Evolutionary conservation across 2,797 vertebrate species (phyloP).

Genomic region (Setipinna tenuifilis): DNA sequence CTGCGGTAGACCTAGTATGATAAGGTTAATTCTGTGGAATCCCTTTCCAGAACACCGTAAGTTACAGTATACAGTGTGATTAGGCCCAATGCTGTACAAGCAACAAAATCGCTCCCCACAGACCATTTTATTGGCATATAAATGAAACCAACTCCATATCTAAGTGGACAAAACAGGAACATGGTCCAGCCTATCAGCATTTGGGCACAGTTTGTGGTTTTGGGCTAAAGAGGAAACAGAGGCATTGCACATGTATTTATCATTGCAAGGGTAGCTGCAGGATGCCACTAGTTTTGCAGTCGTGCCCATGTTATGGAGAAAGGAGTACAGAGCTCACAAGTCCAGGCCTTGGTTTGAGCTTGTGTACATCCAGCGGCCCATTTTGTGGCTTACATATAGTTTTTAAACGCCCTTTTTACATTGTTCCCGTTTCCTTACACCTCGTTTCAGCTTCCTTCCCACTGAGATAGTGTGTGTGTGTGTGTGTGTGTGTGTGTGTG

Average conservation of each 20-base stretch:
- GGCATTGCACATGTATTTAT: not conserved
- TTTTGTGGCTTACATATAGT: not conserved
- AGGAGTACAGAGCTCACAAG: not conserved
- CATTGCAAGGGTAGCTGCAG: not conserved
- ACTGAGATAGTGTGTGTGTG: no score
- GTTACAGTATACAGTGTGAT: not conserved
- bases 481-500: no score
- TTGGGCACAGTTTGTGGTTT: not conserved
- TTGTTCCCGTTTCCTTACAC: slow-evolving; percentile 4
- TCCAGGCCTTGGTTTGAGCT: not conserved
- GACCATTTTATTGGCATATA: not conserved
- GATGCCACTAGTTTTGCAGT: not conserved
- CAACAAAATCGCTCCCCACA: not conserved
- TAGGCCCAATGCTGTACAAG: not conserved
- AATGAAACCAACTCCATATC: not conserved
- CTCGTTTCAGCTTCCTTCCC: not conserved
- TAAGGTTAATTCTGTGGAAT: not conserved
- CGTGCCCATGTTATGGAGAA: not conserved
- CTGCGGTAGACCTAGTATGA: not conserved
- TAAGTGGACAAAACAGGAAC: not conserved
- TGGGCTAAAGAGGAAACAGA: slow-evolving; percentile 3
- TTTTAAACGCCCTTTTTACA: not conserved
- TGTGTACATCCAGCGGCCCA: not conserved
- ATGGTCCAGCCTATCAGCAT: not conserved
- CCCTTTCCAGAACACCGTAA: no score